Conservation (phyloP, 2,113 vertebrate species). For the Stictonetta naevosa region DNA sequence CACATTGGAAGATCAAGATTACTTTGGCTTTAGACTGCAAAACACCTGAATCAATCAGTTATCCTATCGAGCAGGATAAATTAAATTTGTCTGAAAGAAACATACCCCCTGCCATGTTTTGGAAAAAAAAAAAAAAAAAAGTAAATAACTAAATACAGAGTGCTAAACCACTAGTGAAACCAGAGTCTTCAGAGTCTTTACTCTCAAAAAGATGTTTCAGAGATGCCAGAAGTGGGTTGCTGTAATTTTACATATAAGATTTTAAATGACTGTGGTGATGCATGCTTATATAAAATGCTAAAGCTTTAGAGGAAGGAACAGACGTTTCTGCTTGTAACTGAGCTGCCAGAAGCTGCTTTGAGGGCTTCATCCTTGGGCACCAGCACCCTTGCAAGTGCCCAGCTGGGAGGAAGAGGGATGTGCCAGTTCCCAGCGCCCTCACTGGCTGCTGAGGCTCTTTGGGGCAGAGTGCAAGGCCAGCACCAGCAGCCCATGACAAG, state of each 20-base stretch:
- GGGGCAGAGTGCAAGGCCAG: not conserved
- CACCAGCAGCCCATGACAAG: not conserved
- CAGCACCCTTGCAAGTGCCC: rapidly evolving
- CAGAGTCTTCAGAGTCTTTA: not conserved
- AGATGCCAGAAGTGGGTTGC: not conserved
- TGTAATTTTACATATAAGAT: not conserved
- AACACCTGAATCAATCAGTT: not conserved
- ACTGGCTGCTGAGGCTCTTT: not conserved
- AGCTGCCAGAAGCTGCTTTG: not conserved
- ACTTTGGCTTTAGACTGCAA: not conserved
- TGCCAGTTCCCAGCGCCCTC: not conserved
- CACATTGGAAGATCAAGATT: not conserved
- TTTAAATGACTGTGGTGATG: not conserved
- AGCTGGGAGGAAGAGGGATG: not conserved
- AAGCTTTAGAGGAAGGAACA: not conserved
- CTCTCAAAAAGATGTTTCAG: not conserved
- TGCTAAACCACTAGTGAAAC: not conserved
- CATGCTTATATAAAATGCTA: not conserved
- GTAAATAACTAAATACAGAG: not conserved
- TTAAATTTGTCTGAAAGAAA: not conserved
- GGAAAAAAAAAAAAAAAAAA: not conserved
- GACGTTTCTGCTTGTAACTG: not conserved
- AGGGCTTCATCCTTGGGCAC: not conserved
- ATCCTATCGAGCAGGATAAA: not conserved
- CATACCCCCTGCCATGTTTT: not conserved